Percentiles rank a stretch among this genome's conserved stretches.
Evolutionary conservation across 2,113 vertebrate genomes (phyloP).

Genomic region (Mystacornis crossleyi): DNA sequence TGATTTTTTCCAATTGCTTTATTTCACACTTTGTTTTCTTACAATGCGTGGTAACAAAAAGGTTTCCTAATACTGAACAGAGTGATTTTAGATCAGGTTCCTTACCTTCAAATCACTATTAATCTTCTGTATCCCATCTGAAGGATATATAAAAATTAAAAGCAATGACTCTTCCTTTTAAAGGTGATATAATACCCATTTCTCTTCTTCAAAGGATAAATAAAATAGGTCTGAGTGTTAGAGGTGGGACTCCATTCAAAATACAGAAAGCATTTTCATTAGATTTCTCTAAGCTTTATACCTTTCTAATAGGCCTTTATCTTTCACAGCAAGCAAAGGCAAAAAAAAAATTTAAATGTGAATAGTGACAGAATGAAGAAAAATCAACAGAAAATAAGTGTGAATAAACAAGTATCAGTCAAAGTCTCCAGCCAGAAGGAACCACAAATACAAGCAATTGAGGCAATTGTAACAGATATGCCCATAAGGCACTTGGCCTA

Average conservation of each 20-base stretch:
- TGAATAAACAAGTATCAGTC: constrained; percentile 10
- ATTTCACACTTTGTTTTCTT: not conserved
- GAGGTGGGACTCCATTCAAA: not conserved
- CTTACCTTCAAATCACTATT: not conserved
- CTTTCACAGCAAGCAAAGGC: not conserved
- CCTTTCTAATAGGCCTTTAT: not conserved
- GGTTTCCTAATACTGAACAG: not conserved
- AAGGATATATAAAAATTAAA: not conserved
- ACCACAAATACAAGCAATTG: not conserved
- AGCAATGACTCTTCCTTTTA: not conserved
- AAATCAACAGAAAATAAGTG: constrained; percentile 6
- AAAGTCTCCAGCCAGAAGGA: constrained; percentile 2
- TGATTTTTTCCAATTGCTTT: not conserved
- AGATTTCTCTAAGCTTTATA: not conserved
- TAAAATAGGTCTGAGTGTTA: not conserved
- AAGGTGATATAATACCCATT: not conserved
- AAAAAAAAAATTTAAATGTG: not conserved
- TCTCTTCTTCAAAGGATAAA: not conserved
- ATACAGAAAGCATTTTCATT: not conserved
- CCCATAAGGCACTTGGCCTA: constrained; percentile 10
- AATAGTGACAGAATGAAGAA: not conserved
- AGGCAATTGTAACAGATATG: not conserved
- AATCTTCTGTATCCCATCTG: not conserved
- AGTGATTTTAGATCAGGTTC: not conserved
- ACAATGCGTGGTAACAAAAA: not conserved